Evolutionary conservation across 2,888 invertebrate species (phyloP), one percentile per base, ranked within the genome.

Genomic region (Tetranychus piercei): DNA sequence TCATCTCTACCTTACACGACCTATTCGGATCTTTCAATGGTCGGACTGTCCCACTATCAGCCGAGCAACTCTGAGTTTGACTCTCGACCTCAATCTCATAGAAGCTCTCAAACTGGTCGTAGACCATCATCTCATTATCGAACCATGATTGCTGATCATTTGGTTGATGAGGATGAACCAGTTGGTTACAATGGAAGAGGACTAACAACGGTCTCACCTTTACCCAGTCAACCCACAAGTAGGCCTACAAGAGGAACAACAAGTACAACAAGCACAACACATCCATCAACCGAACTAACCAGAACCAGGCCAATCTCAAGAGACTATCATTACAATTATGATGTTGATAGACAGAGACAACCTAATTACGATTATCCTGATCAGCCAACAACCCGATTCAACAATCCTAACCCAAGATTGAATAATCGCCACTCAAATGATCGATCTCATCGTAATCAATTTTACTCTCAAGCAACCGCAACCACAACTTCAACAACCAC

Each of bases 101-200:
- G 34, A 6, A 18, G 20, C 11, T 11, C 11, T 23, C 11, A 69
- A 20, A 11, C 20, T 23, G 34, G 5, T 69, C 22, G 69, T 6
- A n/a, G 69, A 69, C 22, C 69, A 20, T 11, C 20, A 11, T 23
- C 22, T 9, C 34, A 23, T 9, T 69, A 69, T 69, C 69, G 69
- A 69, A 69, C 69, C 34, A 23, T 69, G 69, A 22, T 69, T 69
- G 69, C 69, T 69, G 69, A 69, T 69, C 69, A 69, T 69, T 22
- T 69, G 22, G 20, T 69, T 22, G 69, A 69, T 22, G 69, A 69
- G 23, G 69, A 69, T 23, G 69, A 69, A 23, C 34, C 34, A 34
- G 34, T 34, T 34, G 55, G 55, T 15, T 55, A 55, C 15, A 55
- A 55, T 55, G 55, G 9, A 15, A 9, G 55, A 55, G 55, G 55